phyloP scores from a whole-genome alignment of 1,140 invertebrate species.

The Sitobion miscanthi region DNA sequence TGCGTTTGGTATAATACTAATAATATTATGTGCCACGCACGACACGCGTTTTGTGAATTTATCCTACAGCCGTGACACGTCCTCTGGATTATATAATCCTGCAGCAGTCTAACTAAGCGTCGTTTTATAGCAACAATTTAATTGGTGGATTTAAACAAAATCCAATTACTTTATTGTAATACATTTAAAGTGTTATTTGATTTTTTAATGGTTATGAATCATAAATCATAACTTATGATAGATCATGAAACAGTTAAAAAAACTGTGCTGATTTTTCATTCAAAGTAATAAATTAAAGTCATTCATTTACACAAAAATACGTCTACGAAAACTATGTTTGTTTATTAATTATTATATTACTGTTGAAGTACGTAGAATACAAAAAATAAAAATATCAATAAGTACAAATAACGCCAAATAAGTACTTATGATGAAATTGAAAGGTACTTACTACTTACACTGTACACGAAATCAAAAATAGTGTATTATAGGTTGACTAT shows the following conservation, averaged over 20 bases:
- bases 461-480: too few relatives aligned
- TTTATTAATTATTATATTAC: not conserved
- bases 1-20: not conserved
- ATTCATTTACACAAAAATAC: not conserved
- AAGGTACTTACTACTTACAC: not conserved
- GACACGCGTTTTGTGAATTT: not conserved
- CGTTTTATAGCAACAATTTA: not conserved
- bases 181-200: not conserved
- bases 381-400: not conserved
- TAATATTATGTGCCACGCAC: not conserved
- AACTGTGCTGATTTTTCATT: not conserved
- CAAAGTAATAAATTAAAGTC: not conserved
- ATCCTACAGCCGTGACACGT: not conserved
- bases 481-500: too few relatives aligned
- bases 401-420: not conserved
- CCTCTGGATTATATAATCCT: not conserved
- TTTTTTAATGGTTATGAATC: not conserved
- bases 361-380: not conserved
- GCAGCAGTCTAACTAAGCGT: not conserved
- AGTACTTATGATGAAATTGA: not conserved
- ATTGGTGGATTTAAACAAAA: not conserved
- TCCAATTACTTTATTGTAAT: not conserved
- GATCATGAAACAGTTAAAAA: not conserved
- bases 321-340: not conserved
- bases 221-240: not conserved